phyloP scores from a whole-genome alignment of 2,797 vertebrate genomes.

The Pseudochirops corinnae region DNA sequence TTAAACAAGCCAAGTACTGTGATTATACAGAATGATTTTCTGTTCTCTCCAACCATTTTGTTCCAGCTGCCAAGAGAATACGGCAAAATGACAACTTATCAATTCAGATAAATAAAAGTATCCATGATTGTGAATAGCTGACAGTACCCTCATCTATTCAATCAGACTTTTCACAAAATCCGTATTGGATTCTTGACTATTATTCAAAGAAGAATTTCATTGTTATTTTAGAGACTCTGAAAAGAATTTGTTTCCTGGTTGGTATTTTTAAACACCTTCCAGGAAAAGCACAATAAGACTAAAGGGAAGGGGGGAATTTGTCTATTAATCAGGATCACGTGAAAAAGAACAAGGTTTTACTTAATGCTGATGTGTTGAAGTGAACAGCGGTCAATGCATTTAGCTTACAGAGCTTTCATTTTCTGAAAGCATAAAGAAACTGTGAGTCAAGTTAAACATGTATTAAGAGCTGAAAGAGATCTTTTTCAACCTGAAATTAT shows the following conservation, averaged over 20 bases:
- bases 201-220: conserved; percentile 78
- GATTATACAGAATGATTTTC: conserved; percentile 50
- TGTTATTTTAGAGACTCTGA: conserved; percentile 46
- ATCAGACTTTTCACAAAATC: conserved; percentile 68
- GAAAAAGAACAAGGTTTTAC: conserved; percentile 70
- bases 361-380: conserved; percentile 61
- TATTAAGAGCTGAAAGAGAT: conserved; percentile 66
- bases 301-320: conserved; percentile 49
- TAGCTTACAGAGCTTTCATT: conserved; percentile 67
- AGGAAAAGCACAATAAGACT: conserved; percentile 70
- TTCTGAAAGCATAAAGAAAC: conserved; percentile 62
- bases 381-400: conserved; percentile 64
- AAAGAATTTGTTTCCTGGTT: conserved; percentile 72
- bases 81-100: conserved; percentile 77
- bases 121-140: conserved; percentile 75
- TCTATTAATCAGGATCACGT: conserved; percentile 71
- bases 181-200: conserved; percentile 80
- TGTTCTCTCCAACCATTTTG: conserved; percentile 72
- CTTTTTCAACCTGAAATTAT: conserved; percentile 69
- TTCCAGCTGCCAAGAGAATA: conserved; percentile 62
- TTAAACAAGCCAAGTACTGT: not conserved
- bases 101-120: conserved; percentile 73
- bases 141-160: conserved; percentile 70
- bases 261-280: conserved; percentile 71
- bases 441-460: conserved; percentile 63